phyloP scores from a whole-genome alignment of 2,113 vertebrate genomes.

The Gobius niger region DNA sequence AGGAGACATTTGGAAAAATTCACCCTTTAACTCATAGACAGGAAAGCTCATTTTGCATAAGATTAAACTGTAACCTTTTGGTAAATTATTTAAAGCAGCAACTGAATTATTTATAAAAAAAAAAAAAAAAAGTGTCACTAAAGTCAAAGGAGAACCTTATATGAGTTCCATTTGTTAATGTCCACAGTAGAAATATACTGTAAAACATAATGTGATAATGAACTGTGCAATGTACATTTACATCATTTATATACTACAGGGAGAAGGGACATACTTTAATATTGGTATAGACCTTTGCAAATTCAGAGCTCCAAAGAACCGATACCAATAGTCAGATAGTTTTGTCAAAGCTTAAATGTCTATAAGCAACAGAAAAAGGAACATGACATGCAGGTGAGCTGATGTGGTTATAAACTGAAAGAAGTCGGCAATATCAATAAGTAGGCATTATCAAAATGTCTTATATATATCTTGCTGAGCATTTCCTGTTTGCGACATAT shows the following conservation, averaged over 20 bases:
- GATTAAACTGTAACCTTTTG: conserved; percentile 64
- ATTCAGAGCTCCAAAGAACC: not conserved
- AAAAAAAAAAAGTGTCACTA: conserved; percentile 41
- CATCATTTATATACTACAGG: not conserved
- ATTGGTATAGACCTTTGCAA: not conserved
- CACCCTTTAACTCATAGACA: conserved; percentile 45
- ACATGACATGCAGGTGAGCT: not conserved
- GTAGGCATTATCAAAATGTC: too few relatives aligned
- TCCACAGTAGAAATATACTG: conserved; percentile 55
- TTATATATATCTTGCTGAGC: too few relatives aligned
- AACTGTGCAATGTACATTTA: conserved; percentile 18
- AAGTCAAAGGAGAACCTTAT: conserved; percentile 38
- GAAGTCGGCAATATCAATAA: too few relatives aligned
- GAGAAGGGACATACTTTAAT: not conserved
- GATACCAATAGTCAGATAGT: not conserved
- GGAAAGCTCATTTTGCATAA: conserved; percentile 41
- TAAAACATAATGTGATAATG: conserved; percentile 36
- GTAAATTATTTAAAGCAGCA: conserved; percentile 69
- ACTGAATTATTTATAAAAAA: conserved; percentile 69
- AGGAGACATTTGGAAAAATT: conserved; percentile 22
- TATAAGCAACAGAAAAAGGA: not conserved
- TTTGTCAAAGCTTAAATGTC: not conserved
- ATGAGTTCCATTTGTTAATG: conserved; percentile 46
- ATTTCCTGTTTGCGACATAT: too few relatives aligned
- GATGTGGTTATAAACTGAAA: not conserved